Evolutionary conservation across 2,113 vertebrate genomes (phyloP).

Genomic region (Callopanchax toddi): DNA sequence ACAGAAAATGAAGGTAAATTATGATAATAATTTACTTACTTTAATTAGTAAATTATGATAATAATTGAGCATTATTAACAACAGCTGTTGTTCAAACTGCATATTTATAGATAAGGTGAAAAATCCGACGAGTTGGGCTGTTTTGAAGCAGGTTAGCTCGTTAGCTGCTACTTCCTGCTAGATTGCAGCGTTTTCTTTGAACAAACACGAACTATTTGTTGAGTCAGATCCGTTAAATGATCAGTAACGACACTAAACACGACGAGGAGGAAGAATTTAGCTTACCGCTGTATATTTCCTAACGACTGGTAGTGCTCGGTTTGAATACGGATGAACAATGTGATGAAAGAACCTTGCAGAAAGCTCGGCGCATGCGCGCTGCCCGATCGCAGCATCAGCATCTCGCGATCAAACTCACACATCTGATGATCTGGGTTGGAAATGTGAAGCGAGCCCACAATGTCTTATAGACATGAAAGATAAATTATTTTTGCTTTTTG

Average conservation of each 20-base stretch:
- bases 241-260: neutral
- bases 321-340: slow-evolving; percentile 1
- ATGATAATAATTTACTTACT: no score
- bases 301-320: neutral
- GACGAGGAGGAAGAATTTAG: fast-evolving
- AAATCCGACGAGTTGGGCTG: neutral
- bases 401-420: neutral
- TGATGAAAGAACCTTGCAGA: slow-evolving; percentile 4
- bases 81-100: no score
- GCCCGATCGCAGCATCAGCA: slow-evolving; percentile 61
- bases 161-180: slow-evolving; percentile 29
- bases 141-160: slow-evolving; percentile 2
- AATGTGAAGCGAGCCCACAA: neutral
- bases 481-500: no score
- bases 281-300: neutral
- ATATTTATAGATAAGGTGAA: no score
- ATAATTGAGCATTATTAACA: no score
- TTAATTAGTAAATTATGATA: no score
- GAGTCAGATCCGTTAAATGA: neutral
- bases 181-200: neutral
- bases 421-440: no score
- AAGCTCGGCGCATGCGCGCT: slow-evolving; percentile 54
- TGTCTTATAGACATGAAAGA: no score
- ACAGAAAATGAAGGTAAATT: no score
- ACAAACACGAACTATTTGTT: neutral